Evolutionary conservation across 2,888 invertebrate species (phyloP).

Genomic region (Athetis lepigone): DNA sequence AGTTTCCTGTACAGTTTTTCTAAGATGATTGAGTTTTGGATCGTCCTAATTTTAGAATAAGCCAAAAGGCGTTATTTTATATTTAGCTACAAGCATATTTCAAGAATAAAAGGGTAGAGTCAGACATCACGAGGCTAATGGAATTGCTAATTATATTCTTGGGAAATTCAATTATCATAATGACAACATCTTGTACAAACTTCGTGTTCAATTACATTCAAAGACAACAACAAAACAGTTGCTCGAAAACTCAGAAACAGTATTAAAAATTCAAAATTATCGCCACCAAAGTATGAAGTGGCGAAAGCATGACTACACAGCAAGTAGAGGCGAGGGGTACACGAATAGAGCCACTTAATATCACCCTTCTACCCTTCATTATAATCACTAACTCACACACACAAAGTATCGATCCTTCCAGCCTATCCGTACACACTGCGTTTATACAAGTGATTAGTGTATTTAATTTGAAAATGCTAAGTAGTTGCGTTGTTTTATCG

Average conservation of each 20-base stretch:
- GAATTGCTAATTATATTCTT: background rate
- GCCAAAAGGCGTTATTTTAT: no score
- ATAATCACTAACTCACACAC: slow-evolving; percentile 88
- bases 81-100: background rate
- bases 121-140: background rate
- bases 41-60: background rate
- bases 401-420: slow-evolving; percentile 84
- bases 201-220: background rate
- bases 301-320: slow-evolving; percentile 84
- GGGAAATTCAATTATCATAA: background rate
- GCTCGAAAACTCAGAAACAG: background rate
- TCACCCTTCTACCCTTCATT: slow-evolving; percentile 89
- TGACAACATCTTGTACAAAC: background rate
- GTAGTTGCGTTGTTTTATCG: slow-evolving; percentile 89
- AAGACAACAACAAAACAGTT: background rate
- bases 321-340: slow-evolving; percentile 82
- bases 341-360: slow-evolving; percentile 90
- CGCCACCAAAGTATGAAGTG: slow-evolving; percentile 83
- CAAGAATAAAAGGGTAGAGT: no score
- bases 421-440: slow-evolving; percentile 80
- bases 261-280: slow-evolving; percentile 75
- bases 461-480: slow-evolving; percentile 91
- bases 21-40: no score
- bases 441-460: slow-evolving; percentile 90
- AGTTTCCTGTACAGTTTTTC: no score